A percentile compares a stretch with the other conserved stretches of the same genome.
These are phyloP conservation scores for Austrolebias charrua DNA, from an alignment of 2,797 vertebrate species.

Conservation along the genomic window DNA sequence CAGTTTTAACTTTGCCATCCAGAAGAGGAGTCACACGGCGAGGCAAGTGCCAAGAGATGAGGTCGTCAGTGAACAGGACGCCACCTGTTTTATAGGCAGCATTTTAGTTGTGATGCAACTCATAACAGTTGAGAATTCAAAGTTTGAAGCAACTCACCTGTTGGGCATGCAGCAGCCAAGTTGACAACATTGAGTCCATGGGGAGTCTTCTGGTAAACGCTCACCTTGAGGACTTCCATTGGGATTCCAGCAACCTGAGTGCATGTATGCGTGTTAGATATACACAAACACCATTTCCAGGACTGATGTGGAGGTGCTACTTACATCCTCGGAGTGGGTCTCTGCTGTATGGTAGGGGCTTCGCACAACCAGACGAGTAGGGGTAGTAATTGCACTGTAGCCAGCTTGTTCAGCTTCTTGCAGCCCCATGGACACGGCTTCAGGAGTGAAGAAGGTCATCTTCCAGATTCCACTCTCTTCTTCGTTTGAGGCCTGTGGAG, in stretches of 20 bases:
- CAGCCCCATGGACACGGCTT: conserved; percentile 71
- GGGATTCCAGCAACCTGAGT: conserved; percentile 77
- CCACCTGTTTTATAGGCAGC: conserved; percentile 72
- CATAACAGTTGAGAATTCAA: accelerated
- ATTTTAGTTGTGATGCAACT: accelerated
- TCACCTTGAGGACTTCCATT: conserved; percentile 81
- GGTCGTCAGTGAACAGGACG: conserved; percentile 65
- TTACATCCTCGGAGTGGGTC: conserved; percentile 71
- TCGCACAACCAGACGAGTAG: conserved; percentile 77
- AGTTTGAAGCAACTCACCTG: conserved; percentile 38
- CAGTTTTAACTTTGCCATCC: conserved; percentile 54
- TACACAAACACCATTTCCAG: background rate
- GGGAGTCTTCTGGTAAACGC: conserved; percentile 72
- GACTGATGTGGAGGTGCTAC: background rate
- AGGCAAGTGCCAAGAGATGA: conserved; percentile 85
- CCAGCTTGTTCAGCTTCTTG: conserved; percentile 77
- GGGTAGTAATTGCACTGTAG: conserved; percentile 75
- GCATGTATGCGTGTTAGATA: no score
- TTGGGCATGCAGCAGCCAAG: conserved; percentile 80
- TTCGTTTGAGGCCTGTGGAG: conserved; percentile 40
- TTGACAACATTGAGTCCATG: conserved; percentile 76
- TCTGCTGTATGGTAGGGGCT: conserved; percentile 76
- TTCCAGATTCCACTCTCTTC: conserved; percentile 74
- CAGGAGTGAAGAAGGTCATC: conserved; percentile 80
- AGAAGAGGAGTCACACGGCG: conserved; percentile 70